phyloP scores from a whole-genome alignment of 2,113 vertebrate species.

The Tonatia bakeri region DNA sequence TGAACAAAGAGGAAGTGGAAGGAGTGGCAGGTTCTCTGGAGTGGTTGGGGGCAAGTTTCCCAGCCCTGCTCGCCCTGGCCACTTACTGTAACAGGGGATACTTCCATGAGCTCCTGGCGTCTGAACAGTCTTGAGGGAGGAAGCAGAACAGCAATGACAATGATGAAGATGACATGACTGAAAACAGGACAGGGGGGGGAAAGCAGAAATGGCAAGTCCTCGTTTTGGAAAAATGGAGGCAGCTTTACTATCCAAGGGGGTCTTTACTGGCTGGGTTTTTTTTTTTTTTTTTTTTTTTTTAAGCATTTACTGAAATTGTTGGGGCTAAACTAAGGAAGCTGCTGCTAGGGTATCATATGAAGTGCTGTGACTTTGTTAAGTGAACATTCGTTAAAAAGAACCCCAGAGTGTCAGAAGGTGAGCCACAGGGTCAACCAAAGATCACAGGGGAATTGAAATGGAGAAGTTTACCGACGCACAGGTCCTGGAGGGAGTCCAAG shows the following conservation, averaged over 20 bases:
- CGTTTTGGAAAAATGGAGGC: background rate
- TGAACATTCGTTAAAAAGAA: background rate
- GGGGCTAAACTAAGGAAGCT: background rate
- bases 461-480: background rate
- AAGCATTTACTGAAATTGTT: background rate
- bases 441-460: slow-evolving; percentile 28
- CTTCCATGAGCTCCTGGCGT: background rate
- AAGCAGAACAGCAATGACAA: background rate
- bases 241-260: background rate
- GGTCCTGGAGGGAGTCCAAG: background rate
- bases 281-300: background rate
- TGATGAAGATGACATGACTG: background rate
- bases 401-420: background rate
- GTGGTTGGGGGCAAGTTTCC: background rate
- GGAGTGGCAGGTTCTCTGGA: background rate
- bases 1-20: background rate
- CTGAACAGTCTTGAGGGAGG: background rate
- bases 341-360: background rate
- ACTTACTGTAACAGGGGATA: background rate
- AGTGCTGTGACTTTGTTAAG: background rate
- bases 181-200: background rate
- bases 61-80: background rate
- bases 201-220: background rate
- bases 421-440: background rate
- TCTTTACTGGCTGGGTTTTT: background rate